Base-by-base conservation (phyloP, 2,113 vertebrate species). In the Oryzias curvinotus region DNA sequence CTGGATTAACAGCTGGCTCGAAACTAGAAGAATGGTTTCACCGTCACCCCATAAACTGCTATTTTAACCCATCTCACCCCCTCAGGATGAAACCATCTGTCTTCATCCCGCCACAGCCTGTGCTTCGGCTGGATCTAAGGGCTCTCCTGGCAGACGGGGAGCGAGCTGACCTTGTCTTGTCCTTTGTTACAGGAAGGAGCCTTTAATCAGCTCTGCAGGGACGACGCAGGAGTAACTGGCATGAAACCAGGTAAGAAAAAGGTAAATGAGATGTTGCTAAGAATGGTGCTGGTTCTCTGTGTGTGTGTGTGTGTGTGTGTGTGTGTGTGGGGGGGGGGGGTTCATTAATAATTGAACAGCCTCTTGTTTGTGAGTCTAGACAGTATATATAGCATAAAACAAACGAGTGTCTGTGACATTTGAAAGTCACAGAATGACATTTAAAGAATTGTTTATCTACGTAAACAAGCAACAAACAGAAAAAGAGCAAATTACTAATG, bases 171-270 rank as follows among this genome's bases (percentile, higher is more conserved):
- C 81, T 83, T 69, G 84, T 74, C 46, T 44, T 7, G 81, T 86
- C 81, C 84, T 83, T 67, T 66, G 76, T 28, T 71, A 53, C 68
- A 73, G 68, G 75, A 77, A 62, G 57, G 17, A 62, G 58, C 49
- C 65, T 75, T 74, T 79, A 52, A 79, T 72, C 77, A 63, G 68
- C 79, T 63, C 50, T 50, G 74, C 50, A 18, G 69, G 56, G 69
- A 72, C 57, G 66, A 81, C 47, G 61, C 52, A 52, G 51, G 57
- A 67, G 63, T 13, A 68, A 10, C 80, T 83, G 83, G 77, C 77
- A 77, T 67, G 48, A 46, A 43, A 81, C 78, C 81, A 81, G 81
- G 78, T 75, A 81, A 79, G 69, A 26, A 46, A 23, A 69, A 74
- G 28, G 63, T 71, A 67, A 62, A 58, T 15, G 73, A 77, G 73